Evolutionary conservation across 2,888 invertebrate genomes (phyloP).

Genomic region (Cylindroiulus punctatus): DNA sequence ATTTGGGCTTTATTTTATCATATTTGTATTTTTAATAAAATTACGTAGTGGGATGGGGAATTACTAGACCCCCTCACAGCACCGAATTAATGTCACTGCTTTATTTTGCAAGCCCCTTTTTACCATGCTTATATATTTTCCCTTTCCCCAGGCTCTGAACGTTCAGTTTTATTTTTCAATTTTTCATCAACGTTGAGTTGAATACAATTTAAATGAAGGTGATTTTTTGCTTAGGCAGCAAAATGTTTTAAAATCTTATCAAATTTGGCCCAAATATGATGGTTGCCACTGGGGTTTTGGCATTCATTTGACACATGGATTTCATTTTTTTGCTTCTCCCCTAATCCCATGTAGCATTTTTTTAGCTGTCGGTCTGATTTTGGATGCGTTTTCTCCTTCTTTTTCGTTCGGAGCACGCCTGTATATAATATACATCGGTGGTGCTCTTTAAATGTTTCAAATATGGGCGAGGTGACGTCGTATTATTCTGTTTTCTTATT

Average conservation of each 20-base stretch:
- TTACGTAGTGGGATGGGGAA: too few relatives aligned
- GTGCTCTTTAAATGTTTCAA: conserved; percentile 46
- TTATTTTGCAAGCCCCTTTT: not conserved
- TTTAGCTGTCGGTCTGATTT: not conserved
- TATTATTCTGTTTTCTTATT: conserved; percentile 52
- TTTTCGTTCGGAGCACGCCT: not conserved
- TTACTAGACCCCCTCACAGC: not conserved
- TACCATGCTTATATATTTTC: not conserved
- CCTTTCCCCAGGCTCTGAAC: not conserved
- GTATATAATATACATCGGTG: not conserved
- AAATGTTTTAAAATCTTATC: conserved; percentile 47
- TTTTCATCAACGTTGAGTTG: conserved; percentile 43
- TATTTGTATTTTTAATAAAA: too few relatives aligned
- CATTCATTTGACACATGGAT: conserved; percentile 27
- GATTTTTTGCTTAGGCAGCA: conserved; percentile 27
- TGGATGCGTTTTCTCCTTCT: not conserved
- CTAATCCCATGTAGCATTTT: not conserved
- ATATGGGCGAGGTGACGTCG: conserved; percentile 52
- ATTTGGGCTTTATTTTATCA: not conserved
- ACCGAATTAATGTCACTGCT: not conserved
- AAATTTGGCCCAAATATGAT: conserved; percentile 41
- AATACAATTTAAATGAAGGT: conserved; percentile 44
- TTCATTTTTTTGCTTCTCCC: not conserved
- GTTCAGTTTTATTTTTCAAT: conserved; percentile 40
- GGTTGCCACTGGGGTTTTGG: conserved; percentile 40